phyloP scores from a whole-genome alignment of 2,888 invertebrate genomes.

The Orthonevra nobilis region DNA sequence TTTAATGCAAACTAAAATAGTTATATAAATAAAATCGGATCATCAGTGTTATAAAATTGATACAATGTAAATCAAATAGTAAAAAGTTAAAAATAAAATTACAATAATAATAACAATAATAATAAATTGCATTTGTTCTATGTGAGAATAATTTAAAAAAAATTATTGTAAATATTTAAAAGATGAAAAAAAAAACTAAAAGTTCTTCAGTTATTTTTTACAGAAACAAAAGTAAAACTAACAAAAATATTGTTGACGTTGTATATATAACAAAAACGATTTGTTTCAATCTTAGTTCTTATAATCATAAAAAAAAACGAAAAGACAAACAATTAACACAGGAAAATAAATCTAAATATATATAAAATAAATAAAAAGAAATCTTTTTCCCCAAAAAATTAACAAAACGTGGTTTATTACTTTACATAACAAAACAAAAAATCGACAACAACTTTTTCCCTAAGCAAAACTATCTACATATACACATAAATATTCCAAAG shows the following conservation, averaged over 20 bases:
- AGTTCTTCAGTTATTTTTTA: conserved; percentile 33
- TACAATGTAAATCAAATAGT: not conserved
- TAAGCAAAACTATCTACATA: conserved; percentile 32
- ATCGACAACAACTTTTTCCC: conserved; percentile 9
- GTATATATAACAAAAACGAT: conserved; percentile 36
- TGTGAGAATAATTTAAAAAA: not conserved
- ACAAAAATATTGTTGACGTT: conserved; percentile 30
- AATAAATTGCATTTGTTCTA: conserved; percentile 20
- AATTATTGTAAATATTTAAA: conserved; percentile 22
- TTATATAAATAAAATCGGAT: conserved; percentile 15
- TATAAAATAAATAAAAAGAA: conserved; percentile 43
- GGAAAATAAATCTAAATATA: conserved; percentile 12
- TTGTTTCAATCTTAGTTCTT: conserved; percentile 42
- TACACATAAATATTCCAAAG: conserved; percentile 27
- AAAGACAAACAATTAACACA: conserved; percentile 45
- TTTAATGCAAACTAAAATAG: conserved; percentile 17
- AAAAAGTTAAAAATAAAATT: not conserved
- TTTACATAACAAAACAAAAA: conserved; percentile 36
- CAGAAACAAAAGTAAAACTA: conserved; percentile 27
- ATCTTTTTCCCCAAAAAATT: conserved; percentile 48
- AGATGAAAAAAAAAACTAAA: conserved; percentile 8
- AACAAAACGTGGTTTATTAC: conserved; percentile 56
- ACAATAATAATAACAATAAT: not conserved
- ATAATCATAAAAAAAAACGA: conserved; percentile 38
- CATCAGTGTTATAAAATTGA: conserved; percentile 10